phyloP scores from a whole-genome alignment of 23 tunicate genomes.

The Corella eumyota region DNA sequence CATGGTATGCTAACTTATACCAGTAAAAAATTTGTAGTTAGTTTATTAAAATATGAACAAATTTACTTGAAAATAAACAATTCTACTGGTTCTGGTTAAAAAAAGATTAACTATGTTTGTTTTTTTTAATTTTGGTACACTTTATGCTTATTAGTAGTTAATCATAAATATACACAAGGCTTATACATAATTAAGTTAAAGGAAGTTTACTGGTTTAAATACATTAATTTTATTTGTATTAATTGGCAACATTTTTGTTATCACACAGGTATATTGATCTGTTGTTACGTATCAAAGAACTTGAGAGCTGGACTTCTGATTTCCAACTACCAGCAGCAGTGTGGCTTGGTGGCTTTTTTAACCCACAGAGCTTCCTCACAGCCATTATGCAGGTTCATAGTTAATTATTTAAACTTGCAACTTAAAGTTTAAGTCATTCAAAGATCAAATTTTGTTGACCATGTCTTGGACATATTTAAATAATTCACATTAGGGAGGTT shows the following conservation, averaged over 20 bases:
- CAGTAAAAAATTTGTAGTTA: neutral
- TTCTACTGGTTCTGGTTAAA: neutral
- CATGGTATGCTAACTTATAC: conserved; percentile 39
- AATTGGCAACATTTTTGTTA: too few relatives aligned
- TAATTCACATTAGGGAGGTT: too few relatives aligned
- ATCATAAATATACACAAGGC: neutral
- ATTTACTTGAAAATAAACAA: neutral
- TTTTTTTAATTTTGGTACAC: neutral
- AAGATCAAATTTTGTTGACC: neutral
- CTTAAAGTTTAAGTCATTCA: neutral
- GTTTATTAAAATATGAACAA: neutral
- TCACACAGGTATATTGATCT: conserved; percentile 88
- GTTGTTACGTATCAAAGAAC: conserved; percentile 69
- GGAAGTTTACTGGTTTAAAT: too few relatives aligned
- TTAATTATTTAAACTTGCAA: neutral
- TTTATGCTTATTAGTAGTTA: neutral
- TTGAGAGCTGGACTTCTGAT: conserved; percentile 89
- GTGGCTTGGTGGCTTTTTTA: conserved; percentile 97
- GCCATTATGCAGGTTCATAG: conserved; percentile 95
- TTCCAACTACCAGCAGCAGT: conserved; percentile 95
- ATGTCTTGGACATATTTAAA: neutral
- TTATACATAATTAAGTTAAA: too few relatives aligned
- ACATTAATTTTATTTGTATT: too few relatives aligned
- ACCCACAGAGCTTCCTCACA: conserved; percentile 95
- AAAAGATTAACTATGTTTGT: neutral